Percentiles rank a stretch among this genome's conserved stretches.
Conservation (phyloP, 1,140 invertebrate species). For the Hyphantria cunea region DNA sequence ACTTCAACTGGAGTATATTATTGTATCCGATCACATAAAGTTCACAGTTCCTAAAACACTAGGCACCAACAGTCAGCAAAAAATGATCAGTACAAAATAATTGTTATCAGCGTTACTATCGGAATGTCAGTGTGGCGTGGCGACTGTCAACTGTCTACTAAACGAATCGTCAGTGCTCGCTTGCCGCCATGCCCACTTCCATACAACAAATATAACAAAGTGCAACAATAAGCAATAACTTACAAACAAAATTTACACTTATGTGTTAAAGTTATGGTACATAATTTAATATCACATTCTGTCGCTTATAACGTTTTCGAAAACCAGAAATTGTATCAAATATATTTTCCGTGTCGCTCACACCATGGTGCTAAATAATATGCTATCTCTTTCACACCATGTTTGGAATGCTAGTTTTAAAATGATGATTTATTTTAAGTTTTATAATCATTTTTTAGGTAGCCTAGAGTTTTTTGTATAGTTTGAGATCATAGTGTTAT, state of each 20-base stretch:
- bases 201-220: slow-evolving; percentile 41
- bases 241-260: slow-evolving; percentile 34
- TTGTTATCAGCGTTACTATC: slow-evolving; percentile 78
- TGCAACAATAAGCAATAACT: background rate
- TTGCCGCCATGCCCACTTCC: slow-evolving; percentile 79
- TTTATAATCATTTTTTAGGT: slow-evolving; percentile 31
- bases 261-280: slow-evolving; percentile 7
- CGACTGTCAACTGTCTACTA: slow-evolving; percentile 81
- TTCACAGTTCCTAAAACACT: slow-evolving; percentile 33
- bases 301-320: slow-evolving; percentile 14
- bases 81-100: slow-evolving; percentile 65
- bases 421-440: slow-evolving; percentile 29
- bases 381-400: slow-evolving; percentile 48
- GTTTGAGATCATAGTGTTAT: background rate
- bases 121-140: slow-evolving; percentile 79
- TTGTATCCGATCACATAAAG: slow-evolving; percentile 24
- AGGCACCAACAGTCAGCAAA: slow-evolving; percentile 53
- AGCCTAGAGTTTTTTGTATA: background rate
- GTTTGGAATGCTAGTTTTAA: slow-evolving; percentile 42
- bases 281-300: slow-evolving; percentile 15
- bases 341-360: slow-evolving; percentile 58
- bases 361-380: slow-evolving; percentile 37
- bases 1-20: slow-evolving; percentile 23
- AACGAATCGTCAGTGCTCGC: slow-evolving; percentile 77
- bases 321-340: slow-evolving; percentile 42